Evolutionary conservation across 2,797 vertebrate genomes (phyloP).

Genomic region (Hydrolagus colliei): DNA sequence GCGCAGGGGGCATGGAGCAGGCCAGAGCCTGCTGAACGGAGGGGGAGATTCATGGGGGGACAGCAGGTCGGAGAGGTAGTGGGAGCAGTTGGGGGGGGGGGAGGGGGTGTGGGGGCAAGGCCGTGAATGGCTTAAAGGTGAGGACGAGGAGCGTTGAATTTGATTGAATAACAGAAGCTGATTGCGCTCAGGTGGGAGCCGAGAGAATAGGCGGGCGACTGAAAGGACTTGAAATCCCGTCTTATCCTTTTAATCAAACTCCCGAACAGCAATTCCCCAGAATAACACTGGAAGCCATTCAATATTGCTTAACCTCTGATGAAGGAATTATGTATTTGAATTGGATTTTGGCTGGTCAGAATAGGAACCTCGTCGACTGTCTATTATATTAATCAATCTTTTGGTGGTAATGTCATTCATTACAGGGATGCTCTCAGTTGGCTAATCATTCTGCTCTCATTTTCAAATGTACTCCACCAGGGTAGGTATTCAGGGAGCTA

Average conservation of each 20-base stretch:
- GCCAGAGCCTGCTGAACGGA: too few relatives aligned
- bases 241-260: constrained; percentile 15
- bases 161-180: not conserved
- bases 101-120: too few relatives aligned
- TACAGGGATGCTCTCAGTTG: constrained; percentile 20
- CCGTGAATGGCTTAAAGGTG: too few relatives aligned
- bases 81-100: too few relatives aligned
- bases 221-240: not conserved
- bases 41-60: too few relatives aligned
- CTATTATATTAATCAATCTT: constrained; percentile 26
- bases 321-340: constrained; percentile 12
- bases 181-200: not conserved
- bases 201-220: not conserved
- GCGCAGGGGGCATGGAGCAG: too few relatives aligned
- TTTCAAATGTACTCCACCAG: not conserved
- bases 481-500: constrained; percentile 12
- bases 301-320: constrained; percentile 6
- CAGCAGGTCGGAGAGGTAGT: too few relatives aligned
- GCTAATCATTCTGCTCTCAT: constrained; percentile 18
- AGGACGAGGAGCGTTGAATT: too few relatives aligned
- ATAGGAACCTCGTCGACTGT: constrained; percentile 1
- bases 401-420: constrained; percentile 22
- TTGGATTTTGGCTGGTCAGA: constrained; percentile 2
- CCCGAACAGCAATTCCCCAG: not conserved
- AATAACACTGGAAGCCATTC: constrained; percentile 15